Conservation (phyloP, 1,140 invertebrate species). For the Platorchestia sp. region DNA sequence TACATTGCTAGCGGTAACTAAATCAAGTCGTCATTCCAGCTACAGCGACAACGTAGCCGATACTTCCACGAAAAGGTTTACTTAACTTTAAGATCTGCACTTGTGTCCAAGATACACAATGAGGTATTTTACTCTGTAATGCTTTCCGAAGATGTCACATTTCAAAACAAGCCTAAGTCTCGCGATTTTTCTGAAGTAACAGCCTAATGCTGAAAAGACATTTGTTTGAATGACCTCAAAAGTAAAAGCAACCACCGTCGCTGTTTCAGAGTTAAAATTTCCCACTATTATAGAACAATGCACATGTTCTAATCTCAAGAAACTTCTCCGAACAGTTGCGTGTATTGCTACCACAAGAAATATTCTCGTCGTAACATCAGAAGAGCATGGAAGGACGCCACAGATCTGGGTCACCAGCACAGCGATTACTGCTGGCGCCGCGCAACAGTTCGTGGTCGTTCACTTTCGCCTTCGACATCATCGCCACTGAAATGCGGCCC, state of each 20-base stretch:
- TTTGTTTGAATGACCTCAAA: not conserved
- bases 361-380: not conserved
- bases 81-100: no score
- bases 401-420: conserved; percentile 14
- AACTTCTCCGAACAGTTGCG: not conserved
- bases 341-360: not conserved
- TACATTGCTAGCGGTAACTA: no score
- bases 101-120: no score
- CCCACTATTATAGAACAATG: not conserved
- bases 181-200: no score
- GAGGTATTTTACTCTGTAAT: no score
- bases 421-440: not conserved
- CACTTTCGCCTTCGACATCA: conserved; percentile 18
- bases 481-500: not conserved
- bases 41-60: no score
- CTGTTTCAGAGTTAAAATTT: not conserved
- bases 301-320: not conserved
- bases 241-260: not conserved
- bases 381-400: not conserved
- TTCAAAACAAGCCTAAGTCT: no score
- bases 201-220: no score
- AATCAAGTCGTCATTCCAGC: no score
- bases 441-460: conserved; percentile 1
- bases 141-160: no score
- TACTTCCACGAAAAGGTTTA: no score